phyloP scores from a whole-genome alignment of 2,113 vertebrate species.

The Geococcyx californianus region DNA sequence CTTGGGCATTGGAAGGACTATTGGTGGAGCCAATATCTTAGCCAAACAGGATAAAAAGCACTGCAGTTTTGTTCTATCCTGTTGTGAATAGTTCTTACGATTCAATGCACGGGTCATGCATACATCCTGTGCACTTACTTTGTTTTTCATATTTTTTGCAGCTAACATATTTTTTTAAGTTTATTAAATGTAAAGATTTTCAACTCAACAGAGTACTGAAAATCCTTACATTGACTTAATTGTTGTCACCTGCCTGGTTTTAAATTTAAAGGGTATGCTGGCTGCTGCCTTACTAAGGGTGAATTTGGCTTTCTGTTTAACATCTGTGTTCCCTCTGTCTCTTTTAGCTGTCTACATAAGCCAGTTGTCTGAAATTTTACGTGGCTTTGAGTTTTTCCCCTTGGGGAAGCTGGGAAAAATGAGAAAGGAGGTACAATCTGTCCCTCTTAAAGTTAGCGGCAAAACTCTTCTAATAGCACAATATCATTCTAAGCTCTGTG shows the following conservation, averaged over 20 bases:
- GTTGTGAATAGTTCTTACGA: not conserved
- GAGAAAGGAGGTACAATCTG: not conserved
- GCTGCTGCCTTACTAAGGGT: not conserved
- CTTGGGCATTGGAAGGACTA: not conserved
- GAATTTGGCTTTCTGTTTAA: not conserved
- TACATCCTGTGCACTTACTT: not conserved
- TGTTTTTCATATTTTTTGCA: not conserved
- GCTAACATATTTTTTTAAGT: not conserved
- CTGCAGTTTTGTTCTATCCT: not conserved
- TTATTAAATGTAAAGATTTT: not conserved
- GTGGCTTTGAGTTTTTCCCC: not conserved
- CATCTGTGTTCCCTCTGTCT: not conserved
- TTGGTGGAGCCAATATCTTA: not conserved
- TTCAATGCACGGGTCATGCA: not conserved
- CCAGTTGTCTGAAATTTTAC: slow-evolving; percentile 21
- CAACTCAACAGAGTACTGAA: not conserved
- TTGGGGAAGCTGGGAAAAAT: not conserved
- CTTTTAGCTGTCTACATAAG: not conserved
- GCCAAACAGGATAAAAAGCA: not conserved
- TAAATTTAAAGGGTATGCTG: not conserved
- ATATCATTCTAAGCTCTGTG: not conserved
- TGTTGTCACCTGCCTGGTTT: not conserved
- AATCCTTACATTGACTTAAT: not conserved
- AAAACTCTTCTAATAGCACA: not conserved
- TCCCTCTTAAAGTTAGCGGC: not conserved